Conservation (phyloP, 2,113 vertebrate genomes). For the Pyrgilauda ruficollis region DNA sequence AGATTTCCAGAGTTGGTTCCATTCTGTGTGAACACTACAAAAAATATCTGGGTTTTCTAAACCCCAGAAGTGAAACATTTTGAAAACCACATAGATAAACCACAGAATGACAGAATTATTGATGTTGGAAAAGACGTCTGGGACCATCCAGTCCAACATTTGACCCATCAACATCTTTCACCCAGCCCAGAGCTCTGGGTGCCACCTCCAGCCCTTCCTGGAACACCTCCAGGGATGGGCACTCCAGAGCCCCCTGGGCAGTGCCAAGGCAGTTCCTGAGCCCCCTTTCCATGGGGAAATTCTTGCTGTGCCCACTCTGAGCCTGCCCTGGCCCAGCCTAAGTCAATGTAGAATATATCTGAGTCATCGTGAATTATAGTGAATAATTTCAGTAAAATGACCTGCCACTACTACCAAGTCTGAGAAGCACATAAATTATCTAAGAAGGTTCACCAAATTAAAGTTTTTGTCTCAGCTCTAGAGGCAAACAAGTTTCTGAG, state of each 20-base stretch:
- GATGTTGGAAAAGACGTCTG: neutral
- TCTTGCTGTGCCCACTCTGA: neutral
- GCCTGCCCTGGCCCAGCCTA: neutral
- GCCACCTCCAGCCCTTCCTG: neutral
- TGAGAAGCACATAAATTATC: neutral
- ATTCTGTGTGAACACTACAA: neutral
- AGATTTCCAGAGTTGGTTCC: neutral
- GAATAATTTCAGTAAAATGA: neutral
- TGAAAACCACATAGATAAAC: neutral
- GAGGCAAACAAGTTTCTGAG: neutral
- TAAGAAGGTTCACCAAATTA: neutral
- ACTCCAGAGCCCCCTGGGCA: neutral
- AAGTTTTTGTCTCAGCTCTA: neutral
- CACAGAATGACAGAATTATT: neutral
- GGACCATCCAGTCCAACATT: fast-evolving
- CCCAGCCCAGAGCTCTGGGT: neutral
- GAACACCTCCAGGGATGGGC: neutral
- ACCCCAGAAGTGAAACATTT: neutral
- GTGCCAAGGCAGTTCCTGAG: neutral
- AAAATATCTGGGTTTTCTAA: neutral
- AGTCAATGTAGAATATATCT: no score
- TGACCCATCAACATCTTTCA: neutral
- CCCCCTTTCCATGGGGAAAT: neutral
- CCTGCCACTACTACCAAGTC: fast-evolving
- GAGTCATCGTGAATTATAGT: neutral